Evolutionary conservation across 2,113 vertebrate genomes (phyloP).

Genomic region (Triplophysa dalaica): DNA sequence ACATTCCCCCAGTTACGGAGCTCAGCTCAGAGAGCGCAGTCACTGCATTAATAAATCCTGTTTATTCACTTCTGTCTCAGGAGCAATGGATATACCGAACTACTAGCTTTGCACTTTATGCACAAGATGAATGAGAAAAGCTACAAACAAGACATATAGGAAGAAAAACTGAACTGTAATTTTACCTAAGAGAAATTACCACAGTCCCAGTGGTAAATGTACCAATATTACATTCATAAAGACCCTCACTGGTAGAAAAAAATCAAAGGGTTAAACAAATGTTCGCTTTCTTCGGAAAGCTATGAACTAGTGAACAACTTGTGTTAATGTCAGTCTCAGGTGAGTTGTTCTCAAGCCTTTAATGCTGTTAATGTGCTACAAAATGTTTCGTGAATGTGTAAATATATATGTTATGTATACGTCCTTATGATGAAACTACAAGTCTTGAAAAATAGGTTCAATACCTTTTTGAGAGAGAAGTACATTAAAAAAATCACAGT

Average conservation of each 20-base stretch:
- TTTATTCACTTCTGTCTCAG: conserved; percentile 31
- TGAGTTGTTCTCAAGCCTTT: too few relatives aligned
- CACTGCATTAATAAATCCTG: conserved; percentile 41
- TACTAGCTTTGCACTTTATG: conserved; percentile 20
- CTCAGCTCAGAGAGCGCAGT: conserved; percentile 34
- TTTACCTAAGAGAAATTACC: background rate
- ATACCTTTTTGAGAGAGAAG: too few relatives aligned
- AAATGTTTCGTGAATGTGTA: too few relatives aligned
- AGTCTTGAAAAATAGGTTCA: too few relatives aligned
- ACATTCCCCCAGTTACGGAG: conserved; percentile 35
- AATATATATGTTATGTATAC: too few relatives aligned
- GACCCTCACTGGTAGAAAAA: background rate
- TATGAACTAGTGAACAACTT: too few relatives aligned
- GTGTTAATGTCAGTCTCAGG: too few relatives aligned
- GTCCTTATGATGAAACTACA: too few relatives aligned
- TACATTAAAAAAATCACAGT: too few relatives aligned
- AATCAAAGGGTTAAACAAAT: too few relatives aligned
- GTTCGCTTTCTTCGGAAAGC: too few relatives aligned
- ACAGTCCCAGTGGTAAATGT: conserved; percentile 4
- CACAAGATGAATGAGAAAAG: conserved; percentile 24
- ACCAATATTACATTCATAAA: conserved; percentile 5
- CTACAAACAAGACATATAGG: conserved; percentile 15
- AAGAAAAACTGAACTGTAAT: conserved; percentile 26
- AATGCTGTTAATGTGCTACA: too few relatives aligned
- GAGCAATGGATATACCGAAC: conserved; percentile 24